Percentiles rank a stretch among this genome's conserved stretches.
Evolutionary conservation across 2,888 invertebrate species (phyloP).

Genomic region (Agrypnus murinus): DNA sequence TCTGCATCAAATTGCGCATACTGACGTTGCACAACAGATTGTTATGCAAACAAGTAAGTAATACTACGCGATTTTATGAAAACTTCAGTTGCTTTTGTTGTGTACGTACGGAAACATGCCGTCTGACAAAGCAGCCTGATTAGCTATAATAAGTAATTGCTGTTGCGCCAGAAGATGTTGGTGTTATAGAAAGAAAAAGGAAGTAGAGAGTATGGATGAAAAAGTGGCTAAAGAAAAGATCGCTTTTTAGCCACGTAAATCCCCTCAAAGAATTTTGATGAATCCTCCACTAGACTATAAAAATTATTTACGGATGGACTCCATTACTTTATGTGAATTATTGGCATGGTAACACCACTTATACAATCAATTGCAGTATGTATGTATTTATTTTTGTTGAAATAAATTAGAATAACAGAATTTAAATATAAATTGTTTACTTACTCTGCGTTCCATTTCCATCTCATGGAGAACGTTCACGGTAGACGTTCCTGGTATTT

Average conservation of each 20-base stretch:
- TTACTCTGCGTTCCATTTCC: background rate
- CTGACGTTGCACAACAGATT: slow-evolving; percentile 10
- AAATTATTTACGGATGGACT: slow-evolving; percentile 3
- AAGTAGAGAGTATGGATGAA: background rate
- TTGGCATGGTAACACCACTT: slow-evolving; percentile 3
- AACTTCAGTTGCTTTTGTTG: slow-evolving; percentile 22
- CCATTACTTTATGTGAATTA: slow-evolving; percentile 3
- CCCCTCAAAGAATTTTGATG: no score
- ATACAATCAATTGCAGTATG: no score
- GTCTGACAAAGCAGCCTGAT: background rate
- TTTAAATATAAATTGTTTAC: slow-evolving; percentile 13
- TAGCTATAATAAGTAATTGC: background rate
- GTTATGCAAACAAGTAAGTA: background rate
- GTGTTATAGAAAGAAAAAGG: slow-evolving; percentile 1
- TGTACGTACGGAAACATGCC: slow-evolving; percentile 19
- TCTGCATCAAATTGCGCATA: slow-evolving; percentile 1
- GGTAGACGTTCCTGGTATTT: slow-evolving; percentile 25
- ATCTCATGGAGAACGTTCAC: slow-evolving; percentile 4
- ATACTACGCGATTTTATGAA: slow-evolving; percentile 7
- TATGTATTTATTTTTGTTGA: no score
- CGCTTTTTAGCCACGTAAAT: no score
- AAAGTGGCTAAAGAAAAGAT: no score
- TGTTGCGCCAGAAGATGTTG: slow-evolving; percentile 9
- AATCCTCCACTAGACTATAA: background rate
- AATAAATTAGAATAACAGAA: slow-evolving; percentile 6